A percentile compares a stretch with the other conserved stretches of the same genome.
These are phyloP conservation scores for Pandion haliaetus DNA, from an alignment of 2,113 vertebrate species.

Conservation along the genomic window DNA sequence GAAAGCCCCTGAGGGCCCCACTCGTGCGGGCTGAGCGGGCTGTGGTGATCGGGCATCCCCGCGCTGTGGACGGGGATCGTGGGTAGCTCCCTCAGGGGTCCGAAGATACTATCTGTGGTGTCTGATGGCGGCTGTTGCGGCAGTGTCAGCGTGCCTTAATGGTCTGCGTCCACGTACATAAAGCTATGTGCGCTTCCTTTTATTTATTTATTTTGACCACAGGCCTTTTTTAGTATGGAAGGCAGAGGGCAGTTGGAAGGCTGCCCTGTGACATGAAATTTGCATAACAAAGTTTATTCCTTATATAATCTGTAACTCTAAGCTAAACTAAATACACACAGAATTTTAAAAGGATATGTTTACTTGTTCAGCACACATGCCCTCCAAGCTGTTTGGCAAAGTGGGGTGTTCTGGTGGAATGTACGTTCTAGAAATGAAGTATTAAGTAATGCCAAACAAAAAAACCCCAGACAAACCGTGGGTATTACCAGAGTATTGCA, in stretches of 20 bases:
- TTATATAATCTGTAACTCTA: background rate
- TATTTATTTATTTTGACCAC: background rate
- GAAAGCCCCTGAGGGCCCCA: background rate
- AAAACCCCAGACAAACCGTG: fast-evolving
- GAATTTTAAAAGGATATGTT: background rate
- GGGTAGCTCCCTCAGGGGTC: background rate
- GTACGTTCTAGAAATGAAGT: background rate
- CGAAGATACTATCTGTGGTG: fast-evolving
- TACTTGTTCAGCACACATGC: background rate
- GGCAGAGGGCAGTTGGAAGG: background rate
- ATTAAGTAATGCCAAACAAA: background rate
- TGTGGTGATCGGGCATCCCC: background rate
- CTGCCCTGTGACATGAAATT: background rate
- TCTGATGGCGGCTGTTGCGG: background rate
- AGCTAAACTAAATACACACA: too few species aligned
- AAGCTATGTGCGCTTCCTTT: fast-evolving
- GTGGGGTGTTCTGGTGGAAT: background rate
- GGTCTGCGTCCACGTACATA: fast-evolving
- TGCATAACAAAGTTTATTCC: fast-evolving
- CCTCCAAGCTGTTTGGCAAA: background rate
- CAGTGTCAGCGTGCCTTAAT: background rate
- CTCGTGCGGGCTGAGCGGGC: background rate
- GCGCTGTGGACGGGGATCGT: fast-evolving
- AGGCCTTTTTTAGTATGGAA: background rate
- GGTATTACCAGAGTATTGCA: background rate